Percentiles rank a stretch among this genome's conserved stretches.
Conservation (phyloP, 1,140 invertebrate species). For the Tetragnatha versicolor region DNA sequence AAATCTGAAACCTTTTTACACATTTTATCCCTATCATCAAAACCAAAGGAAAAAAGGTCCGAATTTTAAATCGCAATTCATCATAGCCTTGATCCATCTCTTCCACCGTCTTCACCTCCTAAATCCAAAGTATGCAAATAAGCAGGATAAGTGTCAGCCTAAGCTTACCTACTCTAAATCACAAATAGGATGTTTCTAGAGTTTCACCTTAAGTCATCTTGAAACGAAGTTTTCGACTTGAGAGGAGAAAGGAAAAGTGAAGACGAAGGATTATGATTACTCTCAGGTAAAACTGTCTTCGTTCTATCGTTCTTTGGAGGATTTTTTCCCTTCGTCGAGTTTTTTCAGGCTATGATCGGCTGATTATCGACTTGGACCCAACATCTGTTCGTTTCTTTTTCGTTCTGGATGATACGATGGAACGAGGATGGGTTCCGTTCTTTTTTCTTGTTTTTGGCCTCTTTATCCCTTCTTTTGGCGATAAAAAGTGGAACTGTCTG, state of each 20-base stretch:
- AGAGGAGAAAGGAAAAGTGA: not conserved
- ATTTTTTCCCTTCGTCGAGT: not conserved
- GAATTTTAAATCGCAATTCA: no score
- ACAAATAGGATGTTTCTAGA: no score
- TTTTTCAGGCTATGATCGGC: conserved; percentile 18
- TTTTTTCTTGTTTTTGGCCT: not conserved
- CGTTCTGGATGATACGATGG: conserved; percentile 3
- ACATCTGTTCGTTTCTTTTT: conserved; percentile 27
- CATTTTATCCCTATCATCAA: no score
- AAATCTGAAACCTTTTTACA: no score
- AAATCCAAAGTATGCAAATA: no score
- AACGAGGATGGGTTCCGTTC: not conserved
- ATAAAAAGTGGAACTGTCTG: no score
- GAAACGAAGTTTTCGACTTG: conserved; percentile 1
- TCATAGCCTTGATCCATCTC: no score
- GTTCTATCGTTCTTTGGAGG: not conserved
- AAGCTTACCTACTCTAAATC: no score
- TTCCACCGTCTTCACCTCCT: no score
- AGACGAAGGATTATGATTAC: not conserved
- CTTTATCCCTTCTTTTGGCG: not conserved
- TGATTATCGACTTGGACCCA: conserved; percentile 17
- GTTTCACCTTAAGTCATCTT: no score
- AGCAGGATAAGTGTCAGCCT: no score
- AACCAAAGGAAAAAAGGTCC: no score
- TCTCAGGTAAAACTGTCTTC: not conserved